Evolutionary conservation across 1,140 invertebrate genomes (phyloP), one percentile per base, ranked within the genome.

Genomic region (Metopolophium dirhodum): DNA sequence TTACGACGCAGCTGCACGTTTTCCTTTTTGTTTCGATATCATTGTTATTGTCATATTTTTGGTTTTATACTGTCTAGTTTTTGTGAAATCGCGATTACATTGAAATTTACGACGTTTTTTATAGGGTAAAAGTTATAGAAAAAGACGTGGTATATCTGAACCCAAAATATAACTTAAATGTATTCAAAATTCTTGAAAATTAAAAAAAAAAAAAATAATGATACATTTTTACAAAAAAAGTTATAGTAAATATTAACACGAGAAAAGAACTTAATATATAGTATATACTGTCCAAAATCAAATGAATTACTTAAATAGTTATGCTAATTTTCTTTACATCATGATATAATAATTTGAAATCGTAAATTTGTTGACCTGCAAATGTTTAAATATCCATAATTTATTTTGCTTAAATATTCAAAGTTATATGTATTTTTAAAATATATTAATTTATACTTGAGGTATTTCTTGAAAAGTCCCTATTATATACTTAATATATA

Each of bases 31-130:
- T 88, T 37, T 37, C 51, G 20, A 57, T 90, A 90, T 57, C 49
- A 51, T 88, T 47, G 85, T 30, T 49, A 87, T 35, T 88, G 49
- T 51, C 47, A 49, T 88, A 88, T 88, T 88, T 88, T 88, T 47
- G 87, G 35, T 51, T 88, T 51, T 51, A 77, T 77, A n/a, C n/a
- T 51, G 49, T 18, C 49, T 77, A 77, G 61, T 30, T 77, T 14
- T 77, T 77, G 3, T n/a, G 30, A 77, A 77, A 14, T 77, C 2
- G 30, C 14, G 61, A 77, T 20, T 35, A 88, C 30, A 45, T 23
- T 23, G 41, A 86, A 45, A 86, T 86, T 86, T 86, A 86, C 41
- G 83, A 86, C 26, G 23, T 86, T 86, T 83, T 45, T 37, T 77
- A 77, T 77, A 77, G 61, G 30, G 14, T n/a, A 77, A 77, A 77